Conservation (phyloP, 2,888 invertebrate species). For the Folsomia manolachei region DNA sequence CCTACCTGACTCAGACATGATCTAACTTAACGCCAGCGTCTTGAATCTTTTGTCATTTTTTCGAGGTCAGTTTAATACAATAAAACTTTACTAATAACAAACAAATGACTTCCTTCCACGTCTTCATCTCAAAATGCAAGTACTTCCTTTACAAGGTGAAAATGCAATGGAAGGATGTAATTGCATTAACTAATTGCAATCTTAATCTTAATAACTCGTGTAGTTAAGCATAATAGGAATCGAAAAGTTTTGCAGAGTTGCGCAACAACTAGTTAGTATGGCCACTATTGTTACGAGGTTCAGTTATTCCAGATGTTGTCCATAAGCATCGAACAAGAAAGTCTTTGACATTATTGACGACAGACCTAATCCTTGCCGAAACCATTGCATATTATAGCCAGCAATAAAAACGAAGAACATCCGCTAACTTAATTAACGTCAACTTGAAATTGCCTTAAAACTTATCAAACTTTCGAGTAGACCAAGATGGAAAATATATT, state of each 20-base stretch:
- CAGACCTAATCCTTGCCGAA: too few relatives aligned
- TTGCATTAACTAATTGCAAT: neutral
- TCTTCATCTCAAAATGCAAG: neutral
- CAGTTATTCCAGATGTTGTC: too few relatives aligned
- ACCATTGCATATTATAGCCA: too few relatives aligned
- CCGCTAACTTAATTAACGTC: neutral
- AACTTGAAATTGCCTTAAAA: neutral
- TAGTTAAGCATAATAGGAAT: neutral
- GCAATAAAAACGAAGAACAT: too few relatives aligned
- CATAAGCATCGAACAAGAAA: too few relatives aligned
- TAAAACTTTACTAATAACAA: too few relatives aligned
- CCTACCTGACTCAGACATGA: neutral
- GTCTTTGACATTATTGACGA: too few relatives aligned
- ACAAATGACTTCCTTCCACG: neutral
- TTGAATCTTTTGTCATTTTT: neutral
- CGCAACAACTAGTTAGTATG: too few relatives aligned
- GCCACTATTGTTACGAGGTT: too few relatives aligned
- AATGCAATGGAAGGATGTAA: neutral
- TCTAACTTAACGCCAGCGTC: too few relatives aligned
- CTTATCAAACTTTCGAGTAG: neutral
- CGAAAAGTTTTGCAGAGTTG: neutral
- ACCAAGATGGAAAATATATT: neutral
- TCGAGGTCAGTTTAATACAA: neutral
- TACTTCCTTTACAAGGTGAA: too few relatives aligned
- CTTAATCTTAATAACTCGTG: neutral